phyloP scores from a whole-genome alignment of 2,797 vertebrate genomes.

The Microchirus variegatus region DNA sequence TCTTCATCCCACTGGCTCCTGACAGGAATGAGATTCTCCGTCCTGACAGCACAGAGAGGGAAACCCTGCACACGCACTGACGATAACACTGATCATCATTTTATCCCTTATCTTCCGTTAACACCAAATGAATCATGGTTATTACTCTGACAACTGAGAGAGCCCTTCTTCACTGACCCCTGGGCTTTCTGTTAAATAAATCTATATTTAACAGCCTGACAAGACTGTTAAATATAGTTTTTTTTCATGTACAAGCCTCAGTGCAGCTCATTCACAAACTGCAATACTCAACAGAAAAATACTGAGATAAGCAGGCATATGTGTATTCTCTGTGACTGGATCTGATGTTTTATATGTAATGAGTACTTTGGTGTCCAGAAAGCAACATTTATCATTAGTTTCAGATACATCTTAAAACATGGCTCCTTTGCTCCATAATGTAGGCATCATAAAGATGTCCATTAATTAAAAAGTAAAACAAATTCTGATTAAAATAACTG shows the following conservation, averaged over 20 bases:
- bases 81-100: slow-evolving; percentile 23
- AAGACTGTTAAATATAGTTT: too few relatives aligned
- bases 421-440: too few relatives aligned
- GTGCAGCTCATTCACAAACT: slow-evolving; percentile 12
- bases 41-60: slow-evolving; percentile 43
- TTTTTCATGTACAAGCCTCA: not conserved
- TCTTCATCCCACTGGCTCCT: slow-evolving; percentile 22
- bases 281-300: not conserved
- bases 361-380: too few relatives aligned
- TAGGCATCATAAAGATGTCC: too few relatives aligned
- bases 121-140: slow-evolving; percentile 23
- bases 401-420: too few relatives aligned
- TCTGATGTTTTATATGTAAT: too few relatives aligned
- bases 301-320: not conserved
- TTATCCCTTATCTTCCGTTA: slow-evolving; percentile 17
- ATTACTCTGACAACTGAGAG: slow-evolving; percentile 13
- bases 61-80: slow-evolving; percentile 38
- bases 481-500: too few relatives aligned
- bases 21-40: slow-evolving; percentile 22
- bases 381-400: too few relatives aligned
- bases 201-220: not conserved
- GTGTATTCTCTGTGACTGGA: too few relatives aligned
- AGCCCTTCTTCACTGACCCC: not conserved
- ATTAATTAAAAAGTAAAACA: too few relatives aligned
- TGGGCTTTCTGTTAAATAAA: not conserved